Evolutionary conservation across 2,888 invertebrate genomes (phyloP), one percentile per base, ranked within the genome.

Genomic region (Lingula anatina): DNA sequence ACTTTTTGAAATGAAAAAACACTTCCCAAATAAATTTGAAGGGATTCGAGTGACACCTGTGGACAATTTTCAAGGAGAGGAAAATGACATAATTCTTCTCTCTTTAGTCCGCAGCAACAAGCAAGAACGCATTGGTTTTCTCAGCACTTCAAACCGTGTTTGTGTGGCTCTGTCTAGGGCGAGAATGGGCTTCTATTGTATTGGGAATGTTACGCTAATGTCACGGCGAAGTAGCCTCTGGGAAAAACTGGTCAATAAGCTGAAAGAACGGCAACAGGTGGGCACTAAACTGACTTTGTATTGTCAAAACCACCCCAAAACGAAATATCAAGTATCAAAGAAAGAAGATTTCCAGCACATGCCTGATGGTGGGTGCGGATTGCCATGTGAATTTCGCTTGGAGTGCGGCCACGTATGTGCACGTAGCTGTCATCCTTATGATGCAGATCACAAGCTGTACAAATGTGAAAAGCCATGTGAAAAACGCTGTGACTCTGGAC

Each of bases 391-490:
- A 5, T 24, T 35, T 7, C 48, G 49, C 12, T 53, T 62, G 5
- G 25, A 53, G 2, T 70, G 68, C 56, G 68, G 70, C 1, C 70
- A 70, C 50, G 57, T 52, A 0, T 69, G 69, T 47, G 38, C 44
- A 9, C 55, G 53, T 24, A 41, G 46, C 20, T 68, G 66, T 46
- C 67, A 44, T 31, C 31, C 24, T 1, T 74, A 76, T 44, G 83
- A 86, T 59, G 69, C 78, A 24, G 72, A 78, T 0, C 85, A 85
- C 64, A 42, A 45, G 1, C 44, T 59, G 0, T 79, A 78, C 23
- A 70, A 70, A 49, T 52, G 52, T 43, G 43, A 47, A 18, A 59
- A 59, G 27, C 48, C 42, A 7, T 62, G 70, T 54, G 38, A 42
- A n/a, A 62, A 60, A 46, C 46, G 52, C 35, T 69, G 69, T 46